phyloP scores from a whole-genome alignment of 2,113 vertebrate genomes.

The Triplophysa siluroides region DNA sequence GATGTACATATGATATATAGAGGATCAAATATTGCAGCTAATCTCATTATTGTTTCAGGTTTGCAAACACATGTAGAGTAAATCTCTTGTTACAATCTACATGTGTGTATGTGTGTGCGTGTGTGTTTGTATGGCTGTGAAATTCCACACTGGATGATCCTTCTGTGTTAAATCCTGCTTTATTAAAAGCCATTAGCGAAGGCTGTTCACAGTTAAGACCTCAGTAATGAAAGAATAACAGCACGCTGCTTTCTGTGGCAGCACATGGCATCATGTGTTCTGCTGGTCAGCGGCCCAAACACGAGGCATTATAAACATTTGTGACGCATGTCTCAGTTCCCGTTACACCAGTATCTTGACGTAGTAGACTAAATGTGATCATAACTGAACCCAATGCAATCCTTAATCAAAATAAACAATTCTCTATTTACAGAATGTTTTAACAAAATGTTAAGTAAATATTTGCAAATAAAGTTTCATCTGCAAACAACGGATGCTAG shows the following conservation, averaged over 20 bases:
- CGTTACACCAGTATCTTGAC: neutral
- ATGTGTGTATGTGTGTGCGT: neutral
- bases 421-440: too few species aligned
- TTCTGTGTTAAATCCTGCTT: constrained; percentile 63
- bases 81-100: constrained; percentile 43
- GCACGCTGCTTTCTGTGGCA: constrained; percentile 72
- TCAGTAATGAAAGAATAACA: constrained; percentile 87
- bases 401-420: too few species aligned
- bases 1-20: neutral
- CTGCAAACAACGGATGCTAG: too few species aligned
- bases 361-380: neutral
- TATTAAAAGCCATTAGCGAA: constrained; percentile 79
- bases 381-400: too few species aligned
- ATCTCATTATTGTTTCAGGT: constrained; percentile 30
- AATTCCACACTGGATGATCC: constrained; percentile 73
- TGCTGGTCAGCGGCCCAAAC: constrained; percentile 67
- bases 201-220: constrained; percentile 71
- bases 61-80: constrained; percentile 29
- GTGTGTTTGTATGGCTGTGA: constrained; percentile 50
- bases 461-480: too few species aligned
- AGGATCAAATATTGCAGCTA: constrained; percentile 1
- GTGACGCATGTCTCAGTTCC: too few species aligned
- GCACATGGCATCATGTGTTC: constrained; percentile 82
- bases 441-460: too few species aligned
- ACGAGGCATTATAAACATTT: constrained; percentile 42